A percentile compares a stretch with the other conserved stretches of the same genome.
Evolutionary conservation across 2,797 vertebrate genomes (phyloP).

Genomic region (Pantherophis vulpinus): DNA sequence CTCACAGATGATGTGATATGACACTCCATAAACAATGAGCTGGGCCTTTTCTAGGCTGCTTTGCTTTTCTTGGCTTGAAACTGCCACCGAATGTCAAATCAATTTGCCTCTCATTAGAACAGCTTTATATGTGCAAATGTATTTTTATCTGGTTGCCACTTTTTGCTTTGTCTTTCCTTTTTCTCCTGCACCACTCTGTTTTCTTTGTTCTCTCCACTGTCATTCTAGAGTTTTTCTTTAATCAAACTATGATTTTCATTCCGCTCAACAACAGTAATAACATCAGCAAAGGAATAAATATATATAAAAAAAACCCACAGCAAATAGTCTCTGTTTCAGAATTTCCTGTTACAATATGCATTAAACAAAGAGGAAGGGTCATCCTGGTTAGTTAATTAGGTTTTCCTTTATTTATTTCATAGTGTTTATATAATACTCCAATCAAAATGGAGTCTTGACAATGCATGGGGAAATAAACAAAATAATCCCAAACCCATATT

Average conservation of each 20-base stretch:
- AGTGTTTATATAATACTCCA: background rate
- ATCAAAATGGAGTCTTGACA: background rate
- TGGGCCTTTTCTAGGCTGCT: conserved; percentile 84
- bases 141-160: conserved; percentile 81
- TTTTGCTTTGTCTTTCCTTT: conserved; percentile 64
- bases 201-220: conserved; percentile 39
- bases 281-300: conserved; percentile 19
- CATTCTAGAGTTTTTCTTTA: conserved; percentile 76
- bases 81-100: conserved; percentile 90
- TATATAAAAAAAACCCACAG: background rate
- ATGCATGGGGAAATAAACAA: background rate
- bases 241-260: conserved; percentile 78
- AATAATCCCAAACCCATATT: background rate
- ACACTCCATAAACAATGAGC: conserved; percentile 98
- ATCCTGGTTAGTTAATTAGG: background rate
- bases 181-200: conserved; percentile 55
- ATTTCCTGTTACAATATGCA: conserved; percentile 62
- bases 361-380: conserved; percentile 72
- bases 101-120: conserved; percentile 91
- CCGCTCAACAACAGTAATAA: conserved; percentile 61
- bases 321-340: conserved; percentile 62
- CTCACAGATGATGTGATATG: conserved; percentile 94
- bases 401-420: background rate
- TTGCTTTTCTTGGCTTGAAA: conserved; percentile 84
- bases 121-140: conserved; percentile 86